Evolutionary conservation across 2,113 vertebrate species (phyloP), one percentile per base, ranked within the genome.

Genomic region (Melierax canorus): DNA sequence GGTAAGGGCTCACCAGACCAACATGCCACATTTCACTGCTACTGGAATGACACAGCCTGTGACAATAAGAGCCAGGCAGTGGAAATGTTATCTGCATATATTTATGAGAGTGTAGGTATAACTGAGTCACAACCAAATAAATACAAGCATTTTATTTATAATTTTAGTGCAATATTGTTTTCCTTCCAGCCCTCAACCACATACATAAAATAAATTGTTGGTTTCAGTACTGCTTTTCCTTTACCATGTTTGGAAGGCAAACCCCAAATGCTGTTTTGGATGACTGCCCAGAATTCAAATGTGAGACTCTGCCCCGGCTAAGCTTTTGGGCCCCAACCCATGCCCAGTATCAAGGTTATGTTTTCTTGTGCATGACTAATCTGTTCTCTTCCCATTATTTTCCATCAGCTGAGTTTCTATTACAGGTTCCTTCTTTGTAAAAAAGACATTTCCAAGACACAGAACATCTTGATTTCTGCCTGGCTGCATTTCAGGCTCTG

Each of bases 1-100:
- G 38, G 18, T 72, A 17, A 30, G 72, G 21, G 51, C 51, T 82
- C 23, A 21, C 46, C 62, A 71, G 62, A 48, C 46, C 71, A 39
- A 8, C 4, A 0, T 5, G 14, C 15, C 20, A 0, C 5, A 1
- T 59, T 36, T 39, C 53, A 21, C 18, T 30, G 27, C 39, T 43
- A 1, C 76, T 18, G 38, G 20, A 51, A 7, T 7, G 55, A 21
- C 0, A 0, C n/a, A 34, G 3, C 9, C 26, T 24, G 59, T 6
- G 2, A 6, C 1, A 19, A 4, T 7, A 24, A 77, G 48, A 39
- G 36, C 4, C 22, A 15, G 46, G 51, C 27, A 32, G 48, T 22
- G 39, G 32, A 16, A 45, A 23, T 9, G 16, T 41, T 55, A 36
- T 6, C 51, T 2, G 0, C 38, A 3, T 21, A 2, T 23, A 8